Percentiles rank a stretch among this genome's conserved stretches.
phyloP scores from a whole-genome alignment of 2,888 invertebrate species.

The Sepiola atlantica region DNA sequence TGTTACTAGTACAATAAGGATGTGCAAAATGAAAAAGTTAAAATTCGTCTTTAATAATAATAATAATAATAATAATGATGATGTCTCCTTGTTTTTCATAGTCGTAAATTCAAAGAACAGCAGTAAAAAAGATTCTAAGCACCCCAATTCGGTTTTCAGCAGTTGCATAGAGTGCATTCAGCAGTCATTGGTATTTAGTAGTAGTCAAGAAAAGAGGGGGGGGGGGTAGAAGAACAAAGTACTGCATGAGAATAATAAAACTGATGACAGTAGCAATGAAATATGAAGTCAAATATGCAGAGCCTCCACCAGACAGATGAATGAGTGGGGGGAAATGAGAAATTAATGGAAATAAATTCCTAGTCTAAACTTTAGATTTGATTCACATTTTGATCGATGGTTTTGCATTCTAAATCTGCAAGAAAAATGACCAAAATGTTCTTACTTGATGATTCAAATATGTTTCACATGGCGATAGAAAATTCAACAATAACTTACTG shows the following conservation, averaged over 20 bases:
- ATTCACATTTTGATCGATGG: not conserved
- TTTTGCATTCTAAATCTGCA: conserved; percentile 19
- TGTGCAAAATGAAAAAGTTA: not conserved
- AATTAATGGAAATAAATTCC: not conserved
- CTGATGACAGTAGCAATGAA: conserved; percentile 2
- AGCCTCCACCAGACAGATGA: not conserved
- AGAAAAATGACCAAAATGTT: not conserved
- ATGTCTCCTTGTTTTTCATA: not conserved
- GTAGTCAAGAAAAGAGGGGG: not conserved
- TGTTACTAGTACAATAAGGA: not conserved
- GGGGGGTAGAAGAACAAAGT: not conserved
- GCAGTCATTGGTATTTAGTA: conserved; percentile 19
- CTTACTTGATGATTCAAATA: not conserved
- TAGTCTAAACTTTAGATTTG: not conserved
- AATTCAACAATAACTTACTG: conserved; percentile 11
- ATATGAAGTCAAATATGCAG: not conserved
- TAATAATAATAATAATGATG: not conserved
- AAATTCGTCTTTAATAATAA: not conserved
- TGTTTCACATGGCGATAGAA: not conserved
- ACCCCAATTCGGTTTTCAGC: conserved; percentile 32
- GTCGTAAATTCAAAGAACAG: not conserved
- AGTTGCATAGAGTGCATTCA: conserved; percentile 32
- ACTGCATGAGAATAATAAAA: not conserved
- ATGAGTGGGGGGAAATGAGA: conserved; percentile 10
- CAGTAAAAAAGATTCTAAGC: conserved; percentile 18